Evolutionary conservation across 2,113 vertebrate species (phyloP).

Genomic region (Cricetomys ansorgei): DNA sequence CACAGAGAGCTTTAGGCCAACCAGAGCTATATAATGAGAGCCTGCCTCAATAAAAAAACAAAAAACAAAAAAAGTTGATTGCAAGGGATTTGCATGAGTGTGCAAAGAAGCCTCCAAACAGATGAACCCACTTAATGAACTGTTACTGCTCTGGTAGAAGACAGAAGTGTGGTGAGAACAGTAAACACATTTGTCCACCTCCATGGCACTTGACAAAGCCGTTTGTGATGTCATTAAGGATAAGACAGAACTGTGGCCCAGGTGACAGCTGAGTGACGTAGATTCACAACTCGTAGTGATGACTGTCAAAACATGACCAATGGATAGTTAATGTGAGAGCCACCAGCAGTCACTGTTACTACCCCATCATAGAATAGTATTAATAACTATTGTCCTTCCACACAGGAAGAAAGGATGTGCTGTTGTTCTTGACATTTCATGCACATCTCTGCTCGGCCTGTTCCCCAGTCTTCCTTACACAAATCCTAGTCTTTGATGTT

Average conservation of each 20-base stretch:
- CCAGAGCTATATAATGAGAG: neutral
- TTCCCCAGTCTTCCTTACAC: constrained; percentile 25
- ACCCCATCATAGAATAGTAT: neutral
- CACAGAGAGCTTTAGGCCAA: neutral
- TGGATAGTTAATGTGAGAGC: neutral
- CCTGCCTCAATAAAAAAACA: neutral
- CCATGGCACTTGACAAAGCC: constrained; percentile 40
- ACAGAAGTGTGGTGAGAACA: neutral
- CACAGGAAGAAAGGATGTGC: constrained; percentile 1
- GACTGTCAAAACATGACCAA: neutral
- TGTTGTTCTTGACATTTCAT: constrained; percentile 60
- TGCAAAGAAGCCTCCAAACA: constrained; percentile 10
- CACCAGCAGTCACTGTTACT: constrained; percentile 34
- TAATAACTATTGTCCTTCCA: neutral
- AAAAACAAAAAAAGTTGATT: neutral
- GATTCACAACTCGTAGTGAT: constrained; percentile 41
- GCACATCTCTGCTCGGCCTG: neutral
- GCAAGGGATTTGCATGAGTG: neutral
- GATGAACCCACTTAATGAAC: constrained; percentile 17
- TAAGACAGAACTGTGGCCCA: constrained; percentile 17
- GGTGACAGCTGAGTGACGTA: neutral
- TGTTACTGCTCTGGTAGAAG: neutral
- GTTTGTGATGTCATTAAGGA: constrained; percentile 47
- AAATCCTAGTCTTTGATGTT: constrained; percentile 11
- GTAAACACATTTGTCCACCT: constrained; percentile 53